Evolutionary conservation across 2,797 vertebrate species (phyloP).

Genomic region (Schizopygopsis pylzovi): DNA sequence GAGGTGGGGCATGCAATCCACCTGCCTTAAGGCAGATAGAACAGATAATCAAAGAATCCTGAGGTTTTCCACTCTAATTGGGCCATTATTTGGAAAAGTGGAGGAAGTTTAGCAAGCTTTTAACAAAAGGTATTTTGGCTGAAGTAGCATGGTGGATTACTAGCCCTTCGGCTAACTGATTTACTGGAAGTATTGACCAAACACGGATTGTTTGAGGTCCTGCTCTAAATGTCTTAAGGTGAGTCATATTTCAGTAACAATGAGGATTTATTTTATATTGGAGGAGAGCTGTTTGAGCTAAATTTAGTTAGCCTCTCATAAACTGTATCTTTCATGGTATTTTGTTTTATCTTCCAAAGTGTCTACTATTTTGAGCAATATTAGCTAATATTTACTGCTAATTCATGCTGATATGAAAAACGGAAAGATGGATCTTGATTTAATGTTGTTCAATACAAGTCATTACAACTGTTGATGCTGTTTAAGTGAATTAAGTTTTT

Average conservation of each 20-base stretch:
- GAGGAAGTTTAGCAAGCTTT: constrained; percentile 6
- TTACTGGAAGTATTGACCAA: constrained; percentile 11
- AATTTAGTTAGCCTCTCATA: neutral
- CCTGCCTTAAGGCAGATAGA: neutral
- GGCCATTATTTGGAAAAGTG: constrained; percentile 14
- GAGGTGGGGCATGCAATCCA: neutral
- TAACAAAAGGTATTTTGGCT: neutral
- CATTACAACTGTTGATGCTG: neutral
- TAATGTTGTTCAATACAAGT: neutral
- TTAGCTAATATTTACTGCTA: neutral
- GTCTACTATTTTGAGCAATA: neutral
- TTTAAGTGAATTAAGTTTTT: neutral
- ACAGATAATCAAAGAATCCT: neutral
- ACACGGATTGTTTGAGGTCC: neutral
- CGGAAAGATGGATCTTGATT: neutral
- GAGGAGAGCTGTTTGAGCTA: neutral
- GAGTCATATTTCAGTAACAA: neutral
- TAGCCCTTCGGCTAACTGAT: neutral
- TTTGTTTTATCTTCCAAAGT: neutral
- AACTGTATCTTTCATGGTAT: neutral
- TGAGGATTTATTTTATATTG: neutral
- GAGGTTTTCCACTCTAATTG: neutral
- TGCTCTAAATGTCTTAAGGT: constrained; percentile 13
- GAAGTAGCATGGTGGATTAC: neutral
- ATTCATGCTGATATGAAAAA: neutral